Evolutionary conservation across 1,140 invertebrate species (phyloP).

Genomic region (Formica exsecta): DNA sequence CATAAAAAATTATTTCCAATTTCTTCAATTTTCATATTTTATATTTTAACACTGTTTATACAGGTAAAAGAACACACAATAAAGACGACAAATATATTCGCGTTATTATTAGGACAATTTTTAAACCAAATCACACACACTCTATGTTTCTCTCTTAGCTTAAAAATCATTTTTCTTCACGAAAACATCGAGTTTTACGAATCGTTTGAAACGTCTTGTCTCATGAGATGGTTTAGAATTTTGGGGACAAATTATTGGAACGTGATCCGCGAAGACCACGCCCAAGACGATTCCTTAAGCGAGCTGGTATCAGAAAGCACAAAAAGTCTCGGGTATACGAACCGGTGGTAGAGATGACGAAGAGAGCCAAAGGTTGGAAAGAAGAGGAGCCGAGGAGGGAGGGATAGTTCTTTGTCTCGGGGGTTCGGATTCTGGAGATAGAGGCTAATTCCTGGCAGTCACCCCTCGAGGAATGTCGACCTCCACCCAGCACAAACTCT

Average conservation of each 20-base stretch:
- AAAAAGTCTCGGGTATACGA: conserved; percentile 38
- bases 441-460: conserved; percentile 85
- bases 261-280: conserved; percentile 62
- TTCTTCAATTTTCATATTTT: not conserved
- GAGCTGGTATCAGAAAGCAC: conserved; percentile 65
- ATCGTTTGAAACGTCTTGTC: not conserved
- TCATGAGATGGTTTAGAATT: not conserved
- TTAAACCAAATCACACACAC: not conserved
- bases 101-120: not conserved
- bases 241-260: conserved; percentile 63
- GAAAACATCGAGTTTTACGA: not conserved
- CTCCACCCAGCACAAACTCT: conserved; percentile 52
- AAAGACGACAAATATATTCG: not conserved
- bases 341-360: conserved; percentile 69
- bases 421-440: conserved; percentile 83
- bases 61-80: not conserved
- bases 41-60: not conserved
- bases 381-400: conserved; percentile 49
- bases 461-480: conserved; percentile 84
- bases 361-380: conserved; percentile 58
- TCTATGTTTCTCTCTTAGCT: not conserved
- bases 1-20: conserved; percentile 3
- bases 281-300: conserved; percentile 71
- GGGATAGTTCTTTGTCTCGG: conserved; percentile 83
- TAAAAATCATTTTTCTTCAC: not conserved